Evolutionary conservation across 2,113 vertebrate species (phyloP), one percentile per base, ranked within the genome.

Genomic region (Nibea coibor): DNA sequence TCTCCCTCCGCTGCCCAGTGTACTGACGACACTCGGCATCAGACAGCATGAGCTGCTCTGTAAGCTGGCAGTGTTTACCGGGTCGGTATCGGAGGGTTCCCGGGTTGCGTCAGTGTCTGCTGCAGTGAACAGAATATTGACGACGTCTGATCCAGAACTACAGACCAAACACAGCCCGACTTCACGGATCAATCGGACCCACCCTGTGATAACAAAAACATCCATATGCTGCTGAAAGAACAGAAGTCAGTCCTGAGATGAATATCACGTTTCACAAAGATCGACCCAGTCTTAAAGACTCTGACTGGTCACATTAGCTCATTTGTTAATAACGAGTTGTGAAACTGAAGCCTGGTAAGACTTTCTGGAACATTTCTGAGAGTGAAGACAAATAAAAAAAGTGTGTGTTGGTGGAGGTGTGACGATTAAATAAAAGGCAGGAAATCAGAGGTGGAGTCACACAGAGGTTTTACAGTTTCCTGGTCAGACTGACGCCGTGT

Each of bases 21-120:
- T 43, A 39, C 16, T 70, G 86, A 72, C 19, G 31, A 48, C 66
- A 62, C 68, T 75, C 20, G 53, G 71, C 10, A 72, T 65, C 26
- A 65, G 63, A 67, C 83, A 71, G 59, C 59, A 58, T 5, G 42
- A 42, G 50, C 57, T 42, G 51, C n/a, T 65, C 47, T 64, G 53
- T 43, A 43, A 59, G 63, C n/a, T 7, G 17, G 35, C 63, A 47
- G n/a, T 47, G 58, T 77, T 73, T 68, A 63, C 61, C 64, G 24
- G 35, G 20, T 26, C 16, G 39, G 31, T 10, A 12, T 20, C 43
- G 26, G 22, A 76, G 43, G 19, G 58, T 39, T 75, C 39, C 24
- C 47, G 75, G 4, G 24, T 68, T 58, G 64, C 17, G 2, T 77
- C 47, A 53, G 35, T 39, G 35, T 39, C 35, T 35, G 35, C 35